Conservation (phyloP, 2,888 invertebrate genomes). For the Phyllotreta striolata region DNA sequence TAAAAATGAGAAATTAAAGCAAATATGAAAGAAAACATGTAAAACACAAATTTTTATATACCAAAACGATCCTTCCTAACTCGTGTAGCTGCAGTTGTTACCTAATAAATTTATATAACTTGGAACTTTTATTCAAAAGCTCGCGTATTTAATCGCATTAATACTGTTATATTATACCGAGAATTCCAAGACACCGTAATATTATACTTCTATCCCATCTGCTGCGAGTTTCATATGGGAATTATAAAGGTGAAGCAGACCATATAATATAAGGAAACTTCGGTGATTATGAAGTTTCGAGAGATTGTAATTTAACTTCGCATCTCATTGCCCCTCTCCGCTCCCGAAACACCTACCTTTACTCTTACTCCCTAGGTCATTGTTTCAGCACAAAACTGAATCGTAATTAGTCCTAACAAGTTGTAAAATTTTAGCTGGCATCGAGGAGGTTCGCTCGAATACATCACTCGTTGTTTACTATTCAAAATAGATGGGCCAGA, state of each 20-base stretch:
- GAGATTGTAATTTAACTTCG: constrained; percentile 38
- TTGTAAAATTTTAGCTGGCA: constrained; percentile 26
- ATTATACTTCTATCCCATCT: constrained; percentile 6
- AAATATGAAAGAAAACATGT: too few species aligned
- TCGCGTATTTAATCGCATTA: too few species aligned
- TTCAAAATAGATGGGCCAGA: background rate
- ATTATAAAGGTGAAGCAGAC: constrained; percentile 34
- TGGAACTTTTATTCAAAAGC: too few species aligned
- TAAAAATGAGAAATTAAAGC: too few species aligned
- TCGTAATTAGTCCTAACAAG: constrained; percentile 36
- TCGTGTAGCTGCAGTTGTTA: too few species aligned
- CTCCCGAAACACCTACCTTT: background rate
- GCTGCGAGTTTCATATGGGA: constrained; percentile 28
- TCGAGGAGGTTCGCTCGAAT: background rate
- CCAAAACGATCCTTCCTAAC: too few species aligned
- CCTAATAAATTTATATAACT: too few species aligned
- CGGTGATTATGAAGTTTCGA: constrained; percentile 40
- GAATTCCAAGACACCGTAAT: constrained; percentile 1
- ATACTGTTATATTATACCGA: too few species aligned
- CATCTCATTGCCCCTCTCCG: constrained; percentile 6
- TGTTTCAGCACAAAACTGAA: constrained; percentile 34
- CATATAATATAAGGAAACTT: constrained; percentile 39
- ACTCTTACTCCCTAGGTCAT: constrained; percentile 24
- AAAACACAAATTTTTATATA: too few species aligned
- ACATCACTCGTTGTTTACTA: constrained; percentile 1